These are phyloP conservation scores for Myotis findleyi DNA, from an alignment of 2,797 vertebrate genomes.

Conservation along the genomic window DNA sequence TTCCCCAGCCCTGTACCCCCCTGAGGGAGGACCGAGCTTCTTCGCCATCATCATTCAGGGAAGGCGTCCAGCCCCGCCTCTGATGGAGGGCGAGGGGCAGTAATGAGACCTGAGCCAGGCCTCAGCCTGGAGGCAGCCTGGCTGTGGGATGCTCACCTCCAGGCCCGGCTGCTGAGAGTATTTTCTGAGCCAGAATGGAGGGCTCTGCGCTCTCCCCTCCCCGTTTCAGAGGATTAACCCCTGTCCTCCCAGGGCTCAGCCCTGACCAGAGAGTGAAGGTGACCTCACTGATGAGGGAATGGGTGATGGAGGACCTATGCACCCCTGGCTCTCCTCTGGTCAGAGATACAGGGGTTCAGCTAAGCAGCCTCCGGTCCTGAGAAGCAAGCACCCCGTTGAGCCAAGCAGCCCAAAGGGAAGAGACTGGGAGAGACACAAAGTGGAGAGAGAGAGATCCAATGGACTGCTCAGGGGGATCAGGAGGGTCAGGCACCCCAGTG, in stretches of 20 bases:
- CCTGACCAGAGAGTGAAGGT: neutral
- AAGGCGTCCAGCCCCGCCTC: neutral
- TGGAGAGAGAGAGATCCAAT: neutral
- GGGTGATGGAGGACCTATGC: accelerated
- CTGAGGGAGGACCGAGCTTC: neutral
- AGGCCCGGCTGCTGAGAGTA: neutral
- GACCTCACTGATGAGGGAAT: neutral
- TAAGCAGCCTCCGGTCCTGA: neutral
- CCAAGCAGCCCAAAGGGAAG: neutral
- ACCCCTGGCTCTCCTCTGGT: accelerated
- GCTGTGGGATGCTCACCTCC: neutral
- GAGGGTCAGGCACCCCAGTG: neutral
- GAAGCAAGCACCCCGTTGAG: neutral
- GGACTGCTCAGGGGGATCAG: neutral
- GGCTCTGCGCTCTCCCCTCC: neutral
- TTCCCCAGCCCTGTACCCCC: accelerated
- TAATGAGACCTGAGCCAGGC: neutral
- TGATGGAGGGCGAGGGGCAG: neutral
- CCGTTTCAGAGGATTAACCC: neutral
- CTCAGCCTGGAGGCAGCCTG: neutral
- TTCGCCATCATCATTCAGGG: neutral
- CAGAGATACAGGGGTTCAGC: too few species aligned
- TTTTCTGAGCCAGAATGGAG: neutral
- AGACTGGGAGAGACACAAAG: neutral
- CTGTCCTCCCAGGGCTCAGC: neutral